Evolutionary conservation across 2,113 vertebrate genomes (phyloP).

Genomic region (Chloebia gouldiae): DNA sequence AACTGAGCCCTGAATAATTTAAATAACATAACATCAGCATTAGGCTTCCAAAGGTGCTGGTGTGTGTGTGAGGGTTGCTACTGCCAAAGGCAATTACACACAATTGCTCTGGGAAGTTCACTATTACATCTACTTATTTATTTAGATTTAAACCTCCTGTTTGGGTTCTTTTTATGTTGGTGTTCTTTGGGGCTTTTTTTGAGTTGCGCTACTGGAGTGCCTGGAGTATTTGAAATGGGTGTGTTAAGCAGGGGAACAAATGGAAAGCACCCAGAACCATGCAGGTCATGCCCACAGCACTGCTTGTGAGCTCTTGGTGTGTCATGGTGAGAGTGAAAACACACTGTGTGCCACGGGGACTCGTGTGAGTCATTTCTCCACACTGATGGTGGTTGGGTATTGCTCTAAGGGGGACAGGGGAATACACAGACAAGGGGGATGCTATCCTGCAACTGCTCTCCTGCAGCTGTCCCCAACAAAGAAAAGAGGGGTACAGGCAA

Average conservation of each 20-base stretch:
- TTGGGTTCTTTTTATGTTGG: not conserved
- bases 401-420: too few relatives aligned
- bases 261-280: not conserved
- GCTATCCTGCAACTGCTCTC: too few relatives aligned
- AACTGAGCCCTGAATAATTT: not conserved
- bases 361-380: too few relatives aligned
- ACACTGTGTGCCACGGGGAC: accelerated
- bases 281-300: not conserved
- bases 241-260: not conserved
- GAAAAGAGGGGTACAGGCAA: accelerated
- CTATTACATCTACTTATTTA: not conserved
- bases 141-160: not conserved
- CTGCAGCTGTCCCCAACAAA: too few relatives aligned
- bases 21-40: not conserved
- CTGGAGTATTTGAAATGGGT: not conserved
- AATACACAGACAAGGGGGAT: too few relatives aligned
- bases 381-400: accelerated
- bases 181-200: not conserved
- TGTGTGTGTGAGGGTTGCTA: not conserved
- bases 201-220: not conserved
- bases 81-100: not conserved
- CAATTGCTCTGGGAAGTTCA: not conserved
- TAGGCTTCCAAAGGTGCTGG: not conserved
- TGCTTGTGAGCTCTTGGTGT: not conserved
- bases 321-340: accelerated